Evolutionary conservation across 2,797 vertebrate genomes (phyloP).

Genomic region (Babyrousa celebensis): DNA sequence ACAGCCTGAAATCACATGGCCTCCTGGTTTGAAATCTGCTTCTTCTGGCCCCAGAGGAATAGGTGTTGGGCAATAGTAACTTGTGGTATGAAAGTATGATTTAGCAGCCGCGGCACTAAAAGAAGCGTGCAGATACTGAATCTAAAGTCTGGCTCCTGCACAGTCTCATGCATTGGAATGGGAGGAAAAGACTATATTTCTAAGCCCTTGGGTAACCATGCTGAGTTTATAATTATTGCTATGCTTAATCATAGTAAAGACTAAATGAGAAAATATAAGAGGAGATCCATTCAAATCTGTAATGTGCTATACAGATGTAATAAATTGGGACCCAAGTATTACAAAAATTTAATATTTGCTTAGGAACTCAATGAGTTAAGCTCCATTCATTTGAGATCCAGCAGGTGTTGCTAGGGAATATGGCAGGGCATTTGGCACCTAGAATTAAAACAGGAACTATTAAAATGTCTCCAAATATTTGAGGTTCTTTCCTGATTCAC

Average conservation of each 20-base stretch:
- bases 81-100: background rate
- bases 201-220: background rate
- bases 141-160: background rate
- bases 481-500: background rate
- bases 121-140: background rate
- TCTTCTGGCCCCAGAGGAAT: background rate
- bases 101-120: background rate
- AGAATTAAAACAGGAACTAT: background rate
- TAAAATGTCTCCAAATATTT: background rate
- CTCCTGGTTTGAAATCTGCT: background rate
- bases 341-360: background rate
- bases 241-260: constrained; percentile 1
- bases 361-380: background rate
- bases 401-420: background rate
- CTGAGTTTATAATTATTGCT: constrained; percentile 11
- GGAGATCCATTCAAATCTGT: background rate
- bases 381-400: background rate
- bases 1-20: background rate
- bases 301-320: background rate
- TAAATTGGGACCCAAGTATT: background rate
- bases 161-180: background rate
- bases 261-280: background rate
- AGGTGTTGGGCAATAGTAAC: no score
- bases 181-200: background rate
- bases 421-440: background rate